Evolutionary conservation across 2,797 vertebrate species (phyloP).

Genomic region (Sarcoramphus papa): DNA sequence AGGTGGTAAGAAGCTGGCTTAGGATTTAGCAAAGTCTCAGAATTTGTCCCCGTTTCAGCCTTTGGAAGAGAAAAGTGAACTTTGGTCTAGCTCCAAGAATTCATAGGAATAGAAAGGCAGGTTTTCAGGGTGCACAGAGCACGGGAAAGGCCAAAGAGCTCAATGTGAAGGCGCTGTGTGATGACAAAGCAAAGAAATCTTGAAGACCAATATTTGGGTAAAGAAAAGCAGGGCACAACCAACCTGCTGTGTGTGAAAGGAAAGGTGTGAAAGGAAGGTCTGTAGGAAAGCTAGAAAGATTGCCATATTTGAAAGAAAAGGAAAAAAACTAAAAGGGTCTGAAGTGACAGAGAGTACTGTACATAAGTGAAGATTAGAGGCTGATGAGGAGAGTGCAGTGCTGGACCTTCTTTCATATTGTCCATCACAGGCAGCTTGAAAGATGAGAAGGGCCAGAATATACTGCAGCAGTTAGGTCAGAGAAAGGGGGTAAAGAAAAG

Average conservation of each 20-base stretch:
- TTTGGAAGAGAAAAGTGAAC: neutral
- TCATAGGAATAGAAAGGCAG: neutral
- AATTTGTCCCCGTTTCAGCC: neutral
- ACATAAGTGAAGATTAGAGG: neutral
- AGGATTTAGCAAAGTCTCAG: neutral
- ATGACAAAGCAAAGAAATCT: neutral
- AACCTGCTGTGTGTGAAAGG: neutral
- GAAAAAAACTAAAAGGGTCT: neutral
- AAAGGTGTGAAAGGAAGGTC: neutral
- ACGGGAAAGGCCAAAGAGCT: neutral
- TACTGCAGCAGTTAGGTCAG: neutral
- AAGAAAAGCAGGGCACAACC: neutral
- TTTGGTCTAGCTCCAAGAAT: neutral
- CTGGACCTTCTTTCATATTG: neutral
- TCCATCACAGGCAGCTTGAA: neutral
- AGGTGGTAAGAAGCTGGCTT: constrained; percentile 5
- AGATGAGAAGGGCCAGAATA: neutral
- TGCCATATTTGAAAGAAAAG: neutral
- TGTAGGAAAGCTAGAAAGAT: neutral
- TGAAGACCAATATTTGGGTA: neutral
- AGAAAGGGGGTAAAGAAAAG: neutral
- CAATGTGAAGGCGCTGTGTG: fast-evolving
- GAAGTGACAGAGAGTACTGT: neutral
- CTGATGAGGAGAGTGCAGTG: neutral
- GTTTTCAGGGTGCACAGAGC: neutral